Evolutionary conservation across 2,797 vertebrate species (phyloP), one percentile per base, ranked within the genome.

Genomic region (Crocidura indochinensis): DNA sequence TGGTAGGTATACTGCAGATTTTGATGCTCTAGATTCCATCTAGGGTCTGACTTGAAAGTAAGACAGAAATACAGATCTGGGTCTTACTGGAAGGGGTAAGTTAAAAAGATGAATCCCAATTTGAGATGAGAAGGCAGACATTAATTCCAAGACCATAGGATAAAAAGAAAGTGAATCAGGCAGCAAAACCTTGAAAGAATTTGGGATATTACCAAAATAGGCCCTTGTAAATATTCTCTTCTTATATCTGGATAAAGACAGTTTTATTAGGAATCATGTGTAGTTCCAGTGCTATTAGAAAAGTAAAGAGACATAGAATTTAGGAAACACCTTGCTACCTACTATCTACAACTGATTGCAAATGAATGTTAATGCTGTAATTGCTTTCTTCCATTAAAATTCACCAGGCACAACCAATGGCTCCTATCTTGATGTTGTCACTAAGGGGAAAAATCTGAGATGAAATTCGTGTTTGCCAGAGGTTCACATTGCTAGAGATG

Each of bases 41-140:
- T 77, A 84, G 51, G 49, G 24, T 82, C 62, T 92, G 62, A 82
- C 17, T 8, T 62, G 1, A 27, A 73, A 62, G n/a, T 84, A 65
- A 88, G 86, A 87, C 24, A 49, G 4, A 76, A 87, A 87, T 68
- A 53, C 47, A 31, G 31, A 12, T 29, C 47, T 44, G 60, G 24
- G 73, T 88, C 38, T 49, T 15, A 71, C 44, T 51, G 69, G 15
- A 88, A 86, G 73, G 22, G 11, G 29, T 10, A 46, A 60, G 22
- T n/a, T 44, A 88, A 53, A 74, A 24, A 79, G 8, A 17, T n/a
- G 79, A 90, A 10, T 72, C 8, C 6, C 79, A 38, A 6, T 75
- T 6, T 24, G 47, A 78, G 8, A 11, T 11, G 10, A 84, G n/a
- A 69, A 7, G 10, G 7, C 53, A 9, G 17, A 65, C 14, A 1